These are phyloP conservation scores for Amphipyra tragopoginis DNA, from an alignment of 2,888 invertebrate genomes.

Conservation along the genomic window DNA sequence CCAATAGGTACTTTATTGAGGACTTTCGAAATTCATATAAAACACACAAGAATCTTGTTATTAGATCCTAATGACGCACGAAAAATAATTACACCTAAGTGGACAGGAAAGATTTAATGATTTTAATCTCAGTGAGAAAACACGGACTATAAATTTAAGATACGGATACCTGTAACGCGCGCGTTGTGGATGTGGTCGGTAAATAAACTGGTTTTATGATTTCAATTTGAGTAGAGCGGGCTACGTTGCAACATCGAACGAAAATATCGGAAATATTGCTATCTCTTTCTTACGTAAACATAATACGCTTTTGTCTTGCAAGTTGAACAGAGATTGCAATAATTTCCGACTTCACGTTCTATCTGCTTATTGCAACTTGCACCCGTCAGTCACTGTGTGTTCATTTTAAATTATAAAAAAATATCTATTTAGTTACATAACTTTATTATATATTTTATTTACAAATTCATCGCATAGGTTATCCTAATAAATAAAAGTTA, in stretches of 20 bases:
- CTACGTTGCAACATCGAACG: conserved; percentile 44
- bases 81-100: conserved; percentile 40
- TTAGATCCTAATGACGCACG: conserved; percentile 7
- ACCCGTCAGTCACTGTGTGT: too few relatives aligned
- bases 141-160: conserved; percentile 61
- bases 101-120: conserved; percentile 51
- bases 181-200: conserved; percentile 75
- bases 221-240: conserved; percentile 55
- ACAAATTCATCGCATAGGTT: too few relatives aligned
- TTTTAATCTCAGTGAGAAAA: conserved; percentile 65
- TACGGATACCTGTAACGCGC: conserved; percentile 61
- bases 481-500: neutral
- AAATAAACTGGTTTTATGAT: conserved; percentile 88
- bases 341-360: neutral
- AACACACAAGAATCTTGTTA: conserved; percentile 16
- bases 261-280: conserved; percentile 8
- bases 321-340: conserved; percentile 34
- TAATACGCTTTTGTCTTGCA: neutral
- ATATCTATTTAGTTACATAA: too few relatives aligned
- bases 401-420: too few relatives aligned
- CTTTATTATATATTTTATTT: too few relatives aligned
- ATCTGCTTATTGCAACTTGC: neutral
- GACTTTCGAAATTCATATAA: conserved; percentile 36
- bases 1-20: conserved; percentile 30
- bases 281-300: conserved; percentile 23